Evolutionary conservation across 35 echinoderm and acorn worm species (phyloP).

Genomic region (Anneissia japonica): DNA sequence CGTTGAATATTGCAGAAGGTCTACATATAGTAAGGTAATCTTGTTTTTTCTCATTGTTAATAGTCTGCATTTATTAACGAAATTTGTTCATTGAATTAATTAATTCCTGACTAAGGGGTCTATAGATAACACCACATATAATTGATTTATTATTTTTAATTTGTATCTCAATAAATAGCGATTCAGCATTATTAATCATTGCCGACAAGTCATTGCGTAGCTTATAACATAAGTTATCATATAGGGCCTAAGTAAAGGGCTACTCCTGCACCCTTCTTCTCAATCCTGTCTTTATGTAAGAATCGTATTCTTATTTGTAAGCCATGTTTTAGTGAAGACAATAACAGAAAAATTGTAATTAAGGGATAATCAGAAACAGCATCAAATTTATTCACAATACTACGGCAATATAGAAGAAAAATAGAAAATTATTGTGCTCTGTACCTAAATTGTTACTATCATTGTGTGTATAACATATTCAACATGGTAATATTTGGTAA

Average conservation of each 20-base stretch:
- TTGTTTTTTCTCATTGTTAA: neutral
- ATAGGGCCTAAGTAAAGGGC: too few relatives aligned
- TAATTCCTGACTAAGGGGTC: neutral
- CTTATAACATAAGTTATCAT: neutral
- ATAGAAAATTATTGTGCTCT: too few relatives aligned
- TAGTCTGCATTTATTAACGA: neutral
- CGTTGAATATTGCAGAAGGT: neutral
- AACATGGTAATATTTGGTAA: too few relatives aligned
- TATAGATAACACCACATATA: neutral
- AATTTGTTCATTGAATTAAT: neutral
- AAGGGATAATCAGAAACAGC: neutral
- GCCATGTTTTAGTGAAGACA: neutral
- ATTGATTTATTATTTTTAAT: neutral
- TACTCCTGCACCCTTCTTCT: neutral
- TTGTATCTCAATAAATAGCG: neutral
- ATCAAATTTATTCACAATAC: neutral
- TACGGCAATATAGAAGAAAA: too few relatives aligned
- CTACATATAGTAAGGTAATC: neutral
- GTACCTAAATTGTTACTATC: too few relatives aligned
- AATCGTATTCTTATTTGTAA: too few relatives aligned
- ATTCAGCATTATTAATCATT: neutral
- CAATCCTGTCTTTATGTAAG: too few relatives aligned
- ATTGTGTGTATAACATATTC: too few relatives aligned
- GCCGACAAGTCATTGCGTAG: neutral
- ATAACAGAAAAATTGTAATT: neutral